Evolutionary conservation across 2,797 vertebrate genomes (phyloP).

Genomic region (Pygocentrus nattereri): DNA sequence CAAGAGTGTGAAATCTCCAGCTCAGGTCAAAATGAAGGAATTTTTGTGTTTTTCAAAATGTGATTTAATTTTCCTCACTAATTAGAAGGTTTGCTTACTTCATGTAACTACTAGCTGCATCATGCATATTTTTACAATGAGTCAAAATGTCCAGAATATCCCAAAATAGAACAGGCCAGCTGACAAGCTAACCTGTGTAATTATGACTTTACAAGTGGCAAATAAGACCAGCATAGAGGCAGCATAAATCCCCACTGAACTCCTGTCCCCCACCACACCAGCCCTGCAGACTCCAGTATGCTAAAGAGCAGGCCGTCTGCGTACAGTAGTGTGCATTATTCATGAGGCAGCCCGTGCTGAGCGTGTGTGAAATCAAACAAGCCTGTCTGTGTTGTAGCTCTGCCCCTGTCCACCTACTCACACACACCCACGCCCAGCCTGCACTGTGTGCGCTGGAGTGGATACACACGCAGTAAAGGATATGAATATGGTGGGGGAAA

Average conservation of each 20-base stretch:
- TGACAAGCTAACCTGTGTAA: background rate
- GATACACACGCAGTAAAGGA: conserved; percentile 71
- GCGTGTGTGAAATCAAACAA: conserved; percentile 56
- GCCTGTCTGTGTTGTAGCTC: conserved; percentile 48
- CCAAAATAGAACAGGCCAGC: no score
- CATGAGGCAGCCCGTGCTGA: conserved; percentile 32
- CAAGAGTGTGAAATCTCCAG: no score
- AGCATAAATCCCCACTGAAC: background rate
- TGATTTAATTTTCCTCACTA: no score
- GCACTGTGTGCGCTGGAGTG: conserved; percentile 59
- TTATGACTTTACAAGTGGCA: background rate
- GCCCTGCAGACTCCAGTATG: conserved; percentile 17
- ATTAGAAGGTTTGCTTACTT: no score
- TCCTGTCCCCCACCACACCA: conserved; percentile 2
- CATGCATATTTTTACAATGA: no score
- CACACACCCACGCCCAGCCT: conserved; percentile 51
- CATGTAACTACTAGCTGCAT: no score
- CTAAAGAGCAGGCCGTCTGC: conserved; percentile 23
- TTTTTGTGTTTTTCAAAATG: no score
- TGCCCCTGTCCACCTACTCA: conserved; percentile 52
- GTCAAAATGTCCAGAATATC: no score
- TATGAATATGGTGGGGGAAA: conserved; percentile 89
- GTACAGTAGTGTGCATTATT: conserved; percentile 54
- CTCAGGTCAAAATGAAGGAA: no score
- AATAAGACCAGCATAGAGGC: background rate